These are phyloP conservation scores for Acrobasis repandana DNA, from an alignment of 2,888 invertebrate genomes.

Conservation along the genomic window DNA sequence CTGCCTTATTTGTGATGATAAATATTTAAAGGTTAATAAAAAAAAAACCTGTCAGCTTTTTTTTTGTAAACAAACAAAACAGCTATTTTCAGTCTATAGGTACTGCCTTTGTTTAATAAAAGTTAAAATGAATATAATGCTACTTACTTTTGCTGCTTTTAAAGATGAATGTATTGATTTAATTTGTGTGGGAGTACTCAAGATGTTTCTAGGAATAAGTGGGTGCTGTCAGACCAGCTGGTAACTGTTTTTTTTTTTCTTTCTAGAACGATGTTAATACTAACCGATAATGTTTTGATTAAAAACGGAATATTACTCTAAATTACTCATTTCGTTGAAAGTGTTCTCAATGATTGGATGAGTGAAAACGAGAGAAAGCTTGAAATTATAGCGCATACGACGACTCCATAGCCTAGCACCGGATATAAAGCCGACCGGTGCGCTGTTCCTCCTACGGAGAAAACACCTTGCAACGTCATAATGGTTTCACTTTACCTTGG, in stretches of 20 bases:
- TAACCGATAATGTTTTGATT: not conserved
- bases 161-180: conserved; percentile 7
- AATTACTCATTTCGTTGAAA: not conserved
- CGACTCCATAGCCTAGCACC: conserved; percentile 49
- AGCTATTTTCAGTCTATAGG: too few relatives aligned
- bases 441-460: conserved; percentile 61
- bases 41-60: too few relatives aligned
- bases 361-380: conserved; percentile 56
- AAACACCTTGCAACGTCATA: conserved; percentile 80
- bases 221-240: conserved; percentile 14
- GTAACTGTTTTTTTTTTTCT: not conserved
- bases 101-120: too few relatives aligned
- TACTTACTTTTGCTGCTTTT: not conserved
- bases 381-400: conserved; percentile 50
- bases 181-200: conserved; percentile 10
- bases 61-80: too few relatives aligned
- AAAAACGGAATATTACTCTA: not conserved
- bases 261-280: conserved; percentile 9
- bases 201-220: conserved; percentile 9
- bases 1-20: too few relatives aligned
- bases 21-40: too few relatives aligned
- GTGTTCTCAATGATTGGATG: conserved; percentile 26
- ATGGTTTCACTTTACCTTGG: conserved; percentile 85
- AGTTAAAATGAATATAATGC: too few relatives aligned
- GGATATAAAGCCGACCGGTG: conserved; percentile 71